Evolutionary conservation across 2,888 invertebrate genomes (phyloP).

Genomic region (Trachelus stipa): DNA sequence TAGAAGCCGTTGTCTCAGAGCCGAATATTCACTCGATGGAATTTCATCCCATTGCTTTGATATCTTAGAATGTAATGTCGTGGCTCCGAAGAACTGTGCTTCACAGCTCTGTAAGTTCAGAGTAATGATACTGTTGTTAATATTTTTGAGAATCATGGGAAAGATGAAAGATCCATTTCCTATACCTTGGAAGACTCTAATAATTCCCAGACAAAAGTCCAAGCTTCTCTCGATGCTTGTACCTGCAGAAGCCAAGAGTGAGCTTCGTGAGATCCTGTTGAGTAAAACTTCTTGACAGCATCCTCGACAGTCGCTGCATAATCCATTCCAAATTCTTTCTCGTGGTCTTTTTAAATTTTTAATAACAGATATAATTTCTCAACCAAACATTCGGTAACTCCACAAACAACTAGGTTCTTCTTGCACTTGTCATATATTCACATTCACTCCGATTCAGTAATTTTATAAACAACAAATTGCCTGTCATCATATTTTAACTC

Average conservation of each 20-base stretch:
- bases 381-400: not conserved
- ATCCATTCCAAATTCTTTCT: slow-evolving; percentile 50
- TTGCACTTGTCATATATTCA: not conserved
- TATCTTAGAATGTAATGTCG: slow-evolving; percentile 89
- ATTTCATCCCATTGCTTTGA: slow-evolving; percentile 90
- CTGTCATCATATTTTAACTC: not conserved
- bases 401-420: not conserved
- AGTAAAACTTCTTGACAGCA: slow-evolving; percentile 68
- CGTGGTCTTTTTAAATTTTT: not conserved
- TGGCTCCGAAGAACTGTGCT: slow-evolving; percentile 94
- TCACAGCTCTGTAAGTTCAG: slow-evolving; percentile 77
- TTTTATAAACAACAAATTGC: not conserved
- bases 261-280: slow-evolving; percentile 79
- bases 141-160: slow-evolving; percentile 14
- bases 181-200: slow-evolving; percentile 83
- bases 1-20: slow-evolving; percentile 81
- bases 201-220: slow-evolving; percentile 93
- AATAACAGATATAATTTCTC: not conserved
- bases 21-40: slow-evolving; percentile 81
- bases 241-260: slow-evolving; percentile 89
- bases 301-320: slow-evolving; percentile 63
- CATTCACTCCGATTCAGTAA: not conserved
- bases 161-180: not conserved
- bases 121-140: slow-evolving; percentile 6
- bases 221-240: slow-evolving; percentile 88